phyloP scores from a whole-genome alignment of 2,888 invertebrate species.

The Cheilosia grossa region DNA sequence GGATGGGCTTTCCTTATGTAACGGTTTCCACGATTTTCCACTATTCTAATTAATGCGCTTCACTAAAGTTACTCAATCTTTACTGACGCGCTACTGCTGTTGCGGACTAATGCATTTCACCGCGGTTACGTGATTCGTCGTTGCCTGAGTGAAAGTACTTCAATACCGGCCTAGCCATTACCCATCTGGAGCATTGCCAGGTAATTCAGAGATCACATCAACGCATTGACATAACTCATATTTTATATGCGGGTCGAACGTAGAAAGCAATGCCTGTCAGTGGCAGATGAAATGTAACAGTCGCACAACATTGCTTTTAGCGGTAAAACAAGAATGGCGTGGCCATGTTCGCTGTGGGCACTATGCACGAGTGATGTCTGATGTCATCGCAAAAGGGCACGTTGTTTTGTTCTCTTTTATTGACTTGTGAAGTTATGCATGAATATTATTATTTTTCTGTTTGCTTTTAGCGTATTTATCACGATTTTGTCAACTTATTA shows the following conservation, averaged over 20 bases:
- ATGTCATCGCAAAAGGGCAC: conserved; percentile 56
- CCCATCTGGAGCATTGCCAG: conserved; percentile 50
- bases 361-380: conserved; percentile 21
- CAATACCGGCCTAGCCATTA: conserved; percentile 33
- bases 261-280: conserved; percentile 30
- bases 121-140: conserved; percentile 61
- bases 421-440: conserved; percentile 33
- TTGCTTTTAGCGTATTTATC: conserved; percentile 35
- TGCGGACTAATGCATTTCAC: conserved; percentile 63
- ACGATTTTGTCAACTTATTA: conserved; percentile 44
- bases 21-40: conserved; percentile 48
- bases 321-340: conserved; percentile 27
- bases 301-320: conserved; percentile 23
- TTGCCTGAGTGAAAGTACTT: conserved; percentile 62
- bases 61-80: conserved; percentile 71
- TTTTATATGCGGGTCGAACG: conserved; percentile 28
- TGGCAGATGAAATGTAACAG: conserved; percentile 37
- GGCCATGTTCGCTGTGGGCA: background rate
- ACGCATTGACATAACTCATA: conserved; percentile 63
- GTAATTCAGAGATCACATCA: conserved; percentile 36
- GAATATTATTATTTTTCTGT: conserved; percentile 11
- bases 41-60: conserved; percentile 70
- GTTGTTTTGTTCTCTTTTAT: conserved; percentile 32
- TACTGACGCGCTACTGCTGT: conserved; percentile 66
- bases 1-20: conserved; percentile 54